Base-by-base conservation (phyloP, 2,888 invertebrate genomes). In the Ditula angustiorana region DNA sequence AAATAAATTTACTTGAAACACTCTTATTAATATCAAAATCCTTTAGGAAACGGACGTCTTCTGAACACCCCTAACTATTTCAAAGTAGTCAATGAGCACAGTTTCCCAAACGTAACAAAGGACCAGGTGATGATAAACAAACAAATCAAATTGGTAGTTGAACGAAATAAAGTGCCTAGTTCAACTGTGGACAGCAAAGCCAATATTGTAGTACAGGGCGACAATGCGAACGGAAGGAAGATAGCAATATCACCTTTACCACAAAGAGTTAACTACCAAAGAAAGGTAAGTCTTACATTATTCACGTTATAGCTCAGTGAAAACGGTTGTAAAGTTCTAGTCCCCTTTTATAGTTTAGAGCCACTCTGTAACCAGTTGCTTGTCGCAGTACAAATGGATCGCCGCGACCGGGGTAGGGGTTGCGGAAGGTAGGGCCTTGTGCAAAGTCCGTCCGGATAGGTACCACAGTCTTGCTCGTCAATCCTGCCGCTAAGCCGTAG, bases 51-150 rank as follows among this genome's bases (percentile, higher is more conserved):
- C 69, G 75, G 75, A 60, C 76, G 78, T 62, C 71, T 78, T 13
- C 81, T 82, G 70, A 87, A 87, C 75, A 77, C 87, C 2, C n/a
- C 35, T 37, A 53, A 59, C 30, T 87, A 83, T 68, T 91, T 85
- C 61, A 90, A 90, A 78, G 87, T 92, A n/a, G 83, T 87, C 0
- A 92, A 92, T 78, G 92, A 92, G 72, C 84, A 88, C 61, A 71
- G 71, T 2, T 53, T 68, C 56, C 56, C 68, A 1, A 80, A 70
- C 63, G 24, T 61, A 50, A 76, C 72, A 13, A 77, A 79, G 33
- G 84, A 83, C 21, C 78, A 80, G 60, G 75, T 69, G 46, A 53
- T 74, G 21, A 59, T 77, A 5, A 81, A 81, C 66, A 78, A 81
- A 44, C 79, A 80, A 66, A 78, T 83, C 10, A 80, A 83, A 47